Base-by-base conservation (phyloP, 2,888 invertebrate species). In the Rhopalosiphum nymphaeae region DNA sequence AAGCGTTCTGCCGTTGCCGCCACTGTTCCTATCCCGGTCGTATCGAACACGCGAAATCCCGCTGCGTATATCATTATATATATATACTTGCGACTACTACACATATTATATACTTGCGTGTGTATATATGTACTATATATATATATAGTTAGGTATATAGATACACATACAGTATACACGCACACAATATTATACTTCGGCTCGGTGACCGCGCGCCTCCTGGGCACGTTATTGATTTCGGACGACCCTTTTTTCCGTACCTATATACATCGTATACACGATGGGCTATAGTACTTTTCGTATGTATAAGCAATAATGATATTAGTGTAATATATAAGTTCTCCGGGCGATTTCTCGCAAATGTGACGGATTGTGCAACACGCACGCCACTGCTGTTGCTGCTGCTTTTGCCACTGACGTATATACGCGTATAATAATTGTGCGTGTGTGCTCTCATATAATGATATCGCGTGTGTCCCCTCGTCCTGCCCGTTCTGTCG, bases 181-280 rank as follows among this genome's bases (percentile, higher is more conserved):
- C 78, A 67, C n/a, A 67, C 29, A 29, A 46, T 86, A 86, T 86
- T 86, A 53, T 53, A 29, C 86, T 46, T 46, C 86, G 86, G 86
- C 86, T 90, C 46, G 84, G 91, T 91, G 85, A 85, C 85, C 42
- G 85, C 7, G 29, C 91, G 91, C 85, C 85, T 91, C 84, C 42
- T 67, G 88, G 92, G 92, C 88, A 78, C 44, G 44, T 67, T 93
- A 93, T 93, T 84, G 88, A 93, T 88, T 93, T 88, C 89, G 89
- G 53, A 88, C 78, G 78, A 89, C 92, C 92, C 89, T 67, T 61
- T 78, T 91, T 78, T 91, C 44, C 56, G 91, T 78, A 26, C 57
- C 49, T 29, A 56, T n/a, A 57, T 78, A 36, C 36, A 78, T 36
- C 36, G 78, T 53, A 16, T 3, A 78, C 78, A 21, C 9, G 78